Base-by-base conservation (phyloP, 2,888 invertebrate species). In the Plutella xylostella region DNA sequence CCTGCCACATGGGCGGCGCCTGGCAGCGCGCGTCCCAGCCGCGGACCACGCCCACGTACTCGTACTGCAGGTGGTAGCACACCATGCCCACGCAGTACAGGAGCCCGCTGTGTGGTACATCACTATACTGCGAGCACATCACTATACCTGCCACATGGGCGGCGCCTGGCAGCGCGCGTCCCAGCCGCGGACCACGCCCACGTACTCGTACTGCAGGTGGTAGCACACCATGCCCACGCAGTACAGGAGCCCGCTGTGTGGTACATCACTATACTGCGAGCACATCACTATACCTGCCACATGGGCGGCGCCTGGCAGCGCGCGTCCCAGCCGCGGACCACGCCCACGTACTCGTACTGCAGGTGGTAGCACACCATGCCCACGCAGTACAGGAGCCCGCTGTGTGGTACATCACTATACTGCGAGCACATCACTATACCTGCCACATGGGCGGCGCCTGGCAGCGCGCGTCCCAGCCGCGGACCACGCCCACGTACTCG, bases 81-180 rank as follows among this genome's bases (percentile, higher is more conserved):
- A 91, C 85, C 87, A 92, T 87, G 4, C 92, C 92, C 15, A 92
- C 86, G 0, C n/a, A n/a, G n/a, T n/a, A n/a, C n/a, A n/a, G n/a
- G n/a, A n/a, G n/a, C n/a, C n/a, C n/a, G n/a, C n/a, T n/a, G n/a
- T n/a, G n/a, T n/a, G n/a, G n/a, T n/a, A n/a, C n/a, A n/a, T n/a
- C n/a, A n/a, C n/a, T n/a, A n/a, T n/a, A n/a, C n/a, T n/a, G n/a
- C n/a, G n/a, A n/a, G n/a, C n/a, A n/a, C n/a, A n/a, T n/a, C n/a
- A n/a, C n/a, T n/a, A n/a, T n/a, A 63, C 59, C 48, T 86, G 86
- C 88, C 89, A 88, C 34, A 86, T 85, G 6, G 65, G 56, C 1
- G 83, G 74, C 1, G 85, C 85, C 47, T 77, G 64, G 63, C 88
- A 89, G 1, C 61, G 58, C 0, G 65, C 54, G 61, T 91, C 90